Percentiles rank a stretch among this genome's conserved stretches.
Conservation (phyloP, 2,113 vertebrate species). For the Gorsachius goisagi region DNA sequence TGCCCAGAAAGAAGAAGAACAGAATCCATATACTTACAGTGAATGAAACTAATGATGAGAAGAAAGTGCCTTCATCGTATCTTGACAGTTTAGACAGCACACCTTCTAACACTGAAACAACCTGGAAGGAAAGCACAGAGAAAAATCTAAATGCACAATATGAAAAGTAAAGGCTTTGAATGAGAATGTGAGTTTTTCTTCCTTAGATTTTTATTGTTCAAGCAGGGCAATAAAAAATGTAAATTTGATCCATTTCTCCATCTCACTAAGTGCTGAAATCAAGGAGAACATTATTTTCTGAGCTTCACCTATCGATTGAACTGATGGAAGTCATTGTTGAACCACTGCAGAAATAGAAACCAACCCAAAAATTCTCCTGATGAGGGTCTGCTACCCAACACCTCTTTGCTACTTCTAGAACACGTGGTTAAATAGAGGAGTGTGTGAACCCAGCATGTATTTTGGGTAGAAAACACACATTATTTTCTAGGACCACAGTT, state of each 20-base stretch:
- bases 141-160: neutral
- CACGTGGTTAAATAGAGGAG: fast-evolving
- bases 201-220: neutral
- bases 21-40: constrained; percentile 85
- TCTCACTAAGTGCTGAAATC: neutral
- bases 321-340: neutral
- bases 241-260: neutral
- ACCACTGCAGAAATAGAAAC: neutral
- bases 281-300: neutral
- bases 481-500: neutral
- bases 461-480: neutral
- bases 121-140: constrained; percentile 72
- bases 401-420: neutral
- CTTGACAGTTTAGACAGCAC: constrained; percentile 92
- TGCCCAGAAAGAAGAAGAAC: neutral
- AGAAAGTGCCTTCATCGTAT: constrained; percentile 97
- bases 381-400: neutral
- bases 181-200: neutral
- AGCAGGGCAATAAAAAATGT: neutral
- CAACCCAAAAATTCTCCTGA: neutral
- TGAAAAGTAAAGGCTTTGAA: neutral
- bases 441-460: neutral
- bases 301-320: neutral
- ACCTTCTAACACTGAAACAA: constrained; percentile 87
- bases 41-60: constrained; percentile 96